Evolutionary conservation across 2,888 invertebrate genomes (phyloP), one percentile per base, ranked within the genome.

Genomic region (Laspeyria flexula): DNA sequence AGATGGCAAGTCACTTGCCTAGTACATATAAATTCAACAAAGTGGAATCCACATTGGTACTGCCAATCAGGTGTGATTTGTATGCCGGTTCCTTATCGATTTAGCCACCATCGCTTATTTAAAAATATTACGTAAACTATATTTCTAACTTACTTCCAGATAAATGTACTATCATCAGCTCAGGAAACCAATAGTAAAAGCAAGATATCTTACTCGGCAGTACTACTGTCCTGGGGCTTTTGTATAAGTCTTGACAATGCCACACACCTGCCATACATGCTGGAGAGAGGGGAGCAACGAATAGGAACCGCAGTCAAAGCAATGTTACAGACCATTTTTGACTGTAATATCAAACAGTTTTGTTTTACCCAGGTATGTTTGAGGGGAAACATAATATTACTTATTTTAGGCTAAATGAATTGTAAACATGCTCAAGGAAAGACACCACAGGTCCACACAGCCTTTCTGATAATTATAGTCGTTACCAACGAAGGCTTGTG

Each of bases 201-300:
- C n/a, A 86, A 88, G 64, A 65, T 75, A 13, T 74, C 78, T 1
- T 92, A 92, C 60, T 58, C 65, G 7, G 87, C 86, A 9, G 72
- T 92, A 16, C 71, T 92, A 0, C 47, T 93, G 5, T 86, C 89
- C 0, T 93, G 93, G 93, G 92, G 92, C 1, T 53, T 76, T 1
- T 73, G 73, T 47, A 66, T 65, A 21, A 64, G 42, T 13, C 61
- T 86, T 6, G 66, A 79, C 18, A 65, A 75, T 30, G 77, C 86
- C 1, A 81, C 73, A 15, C 87, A 92, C 55, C 71, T 93, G 7
- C 93, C 93, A 3, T 88, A 88, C 55, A 78, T 93, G 80, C 60
- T 93, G 11, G 93, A 93, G 43, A 73, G 80, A 55, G 93, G 93
- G 1, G 86, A 88, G 34, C 79, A 82, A 45, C 87, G 64, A 59